phyloP scores from a whole-genome alignment of 1,140 invertebrate genomes.

The Agrilus planipennis region DNA sequence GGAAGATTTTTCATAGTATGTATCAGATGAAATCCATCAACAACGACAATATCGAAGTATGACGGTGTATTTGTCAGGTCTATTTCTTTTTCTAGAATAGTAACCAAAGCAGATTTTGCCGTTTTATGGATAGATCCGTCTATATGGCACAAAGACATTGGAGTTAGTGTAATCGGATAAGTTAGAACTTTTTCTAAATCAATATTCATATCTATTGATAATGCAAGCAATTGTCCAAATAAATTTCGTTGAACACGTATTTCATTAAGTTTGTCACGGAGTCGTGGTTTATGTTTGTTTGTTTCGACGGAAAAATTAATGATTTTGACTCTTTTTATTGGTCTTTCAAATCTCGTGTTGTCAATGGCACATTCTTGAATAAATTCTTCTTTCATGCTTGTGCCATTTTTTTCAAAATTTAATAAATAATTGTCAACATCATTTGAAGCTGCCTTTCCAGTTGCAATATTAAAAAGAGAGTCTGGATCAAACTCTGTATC shows the following conservation, averaged over 20 bases:
- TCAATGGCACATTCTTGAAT: conserved; percentile 13
- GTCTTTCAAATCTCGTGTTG: conserved; percentile 18
- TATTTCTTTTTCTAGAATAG: conserved; percentile 10
- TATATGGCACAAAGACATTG: conserved; percentile 21
- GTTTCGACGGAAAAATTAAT: conserved; percentile 12
- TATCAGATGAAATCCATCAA: conserved; percentile 23
- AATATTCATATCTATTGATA: conserved; percentile 18
- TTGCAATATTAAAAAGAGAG: conserved; percentile 15
- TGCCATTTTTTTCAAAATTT: conserved; percentile 13
- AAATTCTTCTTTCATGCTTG: conserved; percentile 14
- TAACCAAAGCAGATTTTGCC: conserved; percentile 19
- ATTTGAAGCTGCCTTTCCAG: conserved; percentile 14
- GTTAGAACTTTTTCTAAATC: conserved; percentile 17
- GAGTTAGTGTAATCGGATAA: conserved; percentile 19
- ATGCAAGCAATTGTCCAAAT: conserved; percentile 18
- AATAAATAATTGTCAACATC: conserved; percentile 14
- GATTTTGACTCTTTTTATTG: conserved; percentile 15
- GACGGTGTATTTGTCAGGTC: conserved; percentile 10
- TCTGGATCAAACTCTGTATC: conserved; percentile 16
- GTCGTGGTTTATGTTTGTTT: conserved; percentile 15
- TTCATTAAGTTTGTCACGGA: conserved; percentile 20
- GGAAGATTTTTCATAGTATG: conserved; percentile 12
- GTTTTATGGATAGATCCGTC: conserved; percentile 22
- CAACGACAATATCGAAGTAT: conserved; percentile 15
- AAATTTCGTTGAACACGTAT: conserved; percentile 26